Percentiles rank a stretch among this genome's conserved stretches.
phyloP scores from a whole-genome alignment of 2,797 vertebrate genomes.

The Brotula barbata region DNA sequence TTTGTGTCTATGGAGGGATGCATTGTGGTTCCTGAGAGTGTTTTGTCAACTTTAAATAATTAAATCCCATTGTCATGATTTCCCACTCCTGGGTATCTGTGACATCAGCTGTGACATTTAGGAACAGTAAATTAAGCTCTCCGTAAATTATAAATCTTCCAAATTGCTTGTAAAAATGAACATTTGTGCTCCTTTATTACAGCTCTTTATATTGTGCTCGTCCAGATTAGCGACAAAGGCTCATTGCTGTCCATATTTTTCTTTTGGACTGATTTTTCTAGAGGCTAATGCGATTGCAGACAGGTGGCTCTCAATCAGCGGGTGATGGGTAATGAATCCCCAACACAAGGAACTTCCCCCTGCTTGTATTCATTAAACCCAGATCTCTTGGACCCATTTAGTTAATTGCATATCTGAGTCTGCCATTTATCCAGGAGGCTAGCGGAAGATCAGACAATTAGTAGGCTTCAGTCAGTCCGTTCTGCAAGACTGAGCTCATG shows the following conservation, averaged over 20 bases:
- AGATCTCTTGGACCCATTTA: constrained; percentile 62
- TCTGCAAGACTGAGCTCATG: constrained; percentile 28
- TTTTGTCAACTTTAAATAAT: constrained; percentile 5
- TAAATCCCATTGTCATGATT: background rate
- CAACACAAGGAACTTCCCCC: background rate
- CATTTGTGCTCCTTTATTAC: background rate
- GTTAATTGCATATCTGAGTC: constrained; percentile 61
- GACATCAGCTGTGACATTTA: background rate
- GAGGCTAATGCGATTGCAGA: constrained; percentile 11
- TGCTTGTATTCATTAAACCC: constrained; percentile 48
- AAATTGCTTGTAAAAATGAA: too few species aligned
- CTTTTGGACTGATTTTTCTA: constrained; percentile 1
- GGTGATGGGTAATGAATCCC: constrained; percentile 25
- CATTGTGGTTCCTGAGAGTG: constrained; percentile 18
- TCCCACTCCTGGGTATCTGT: background rate
- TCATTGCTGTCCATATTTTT: constrained; percentile 5
- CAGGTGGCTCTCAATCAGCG: constrained; percentile 39
- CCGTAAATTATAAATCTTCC: too few species aligned
- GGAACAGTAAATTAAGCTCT: too few species aligned
- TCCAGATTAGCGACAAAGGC: background rate
- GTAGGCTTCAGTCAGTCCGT: constrained; percentile 30
- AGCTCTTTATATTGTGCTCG: background rate
- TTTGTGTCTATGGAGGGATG: constrained; percentile 25
- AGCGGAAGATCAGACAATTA: constrained; percentile 40
- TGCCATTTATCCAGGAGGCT: constrained; percentile 44